Evolutionary conservation across 2,888 invertebrate species (phyloP), one percentile per base, ranked within the genome.

Genomic region (Metalampra italica): DNA sequence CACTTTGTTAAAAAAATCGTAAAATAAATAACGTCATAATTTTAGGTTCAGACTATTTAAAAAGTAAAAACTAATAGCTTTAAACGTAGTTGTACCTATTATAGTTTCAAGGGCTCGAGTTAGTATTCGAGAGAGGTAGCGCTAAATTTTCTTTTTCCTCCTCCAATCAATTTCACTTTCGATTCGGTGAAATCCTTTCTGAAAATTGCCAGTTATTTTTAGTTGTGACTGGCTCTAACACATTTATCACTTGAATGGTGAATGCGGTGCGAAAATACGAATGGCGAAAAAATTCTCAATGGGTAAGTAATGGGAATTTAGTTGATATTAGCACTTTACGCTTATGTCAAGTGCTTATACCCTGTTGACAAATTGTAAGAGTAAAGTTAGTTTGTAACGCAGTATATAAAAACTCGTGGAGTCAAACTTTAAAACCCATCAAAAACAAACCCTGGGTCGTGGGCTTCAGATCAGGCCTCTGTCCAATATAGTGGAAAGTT

Each of bases 211-310:
- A 47, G 45, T 45, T 45, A 47, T 45, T 45, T 45, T 45, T 43
- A 47, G 45, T 22, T 45, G 15, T 34, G 42, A 14, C 47, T 41
- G 45, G 39, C 42, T 22, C 29, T 29, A 47, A 22, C 51, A 48
- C 51, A 51, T 51, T 51, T 51, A 51, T 51, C 51, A 51, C 51
- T 30, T 48, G 45, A 48, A 51, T 45, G 45, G 47, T 43, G 47
- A 22, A 47, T 42, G 51, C 48, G 43, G 45, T 14, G 41, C 39
- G 39, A 32, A 22, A 51, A 46, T 40, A 46, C 32, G 46, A 29
- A 38, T 13, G 30, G 43, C n/a, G 46, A 36, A 47, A 51, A 50
- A 51, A 45, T n/a, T 41, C 30, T 45, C 36, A 44, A 47, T 37
- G 42, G 29, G 29, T 46, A 38, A 11, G 46, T 51, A 51, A 51